Evolutionary conservation across 2,888 invertebrate species (phyloP), one percentile per base, ranked within the genome.

Genomic region (Merodon equestris): DNA sequence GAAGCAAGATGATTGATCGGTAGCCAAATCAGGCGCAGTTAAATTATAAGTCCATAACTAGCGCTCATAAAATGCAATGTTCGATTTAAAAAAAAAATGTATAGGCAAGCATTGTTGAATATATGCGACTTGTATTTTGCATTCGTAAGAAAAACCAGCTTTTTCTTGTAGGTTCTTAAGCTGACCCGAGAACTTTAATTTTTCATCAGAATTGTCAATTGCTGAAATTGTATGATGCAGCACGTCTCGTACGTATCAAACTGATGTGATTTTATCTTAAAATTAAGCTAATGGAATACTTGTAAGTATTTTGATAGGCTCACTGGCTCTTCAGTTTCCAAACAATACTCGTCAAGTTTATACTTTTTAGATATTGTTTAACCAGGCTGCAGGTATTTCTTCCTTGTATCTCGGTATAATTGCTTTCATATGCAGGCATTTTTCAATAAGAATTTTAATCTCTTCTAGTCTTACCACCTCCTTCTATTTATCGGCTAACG

Each of bases 41-140:
- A n/a, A n/a, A n/a, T n/a, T n/a, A n/a, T n/a, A n/a, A n/a, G n/a
- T n/a, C n/a, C n/a, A n/a, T 53, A 66, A 40, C 1, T 66, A 40
- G 9, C 40, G n/a, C 40, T 66, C 48, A 34, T 54, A 47, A 56
- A 56, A 48, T 0, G 56, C 48, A 27, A 56, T 48, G 48, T 48
- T 66, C 27, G 48, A 54, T n/a, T 50, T 66, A 2, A 56, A 48
- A 66, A 42, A 42, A 36, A 50, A n/a, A n/a, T n/a, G 50, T 3
- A 50, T 67, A 10, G 45, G 63, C 13, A 64, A 56, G 40, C 54
- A 66, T 34, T 66, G 66, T 34, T 48, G 56, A 44, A 66, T 27
- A 66, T 56, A 14, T 40, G 40, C 44, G 14, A 34, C 42, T 2
- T 56, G 18, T 44, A 13, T 9, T 27, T 56, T 44, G 44, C 17